Evolutionary conservation across 2,113 vertebrate species (phyloP).

Genomic region (Pelecanus crispus): DNA sequence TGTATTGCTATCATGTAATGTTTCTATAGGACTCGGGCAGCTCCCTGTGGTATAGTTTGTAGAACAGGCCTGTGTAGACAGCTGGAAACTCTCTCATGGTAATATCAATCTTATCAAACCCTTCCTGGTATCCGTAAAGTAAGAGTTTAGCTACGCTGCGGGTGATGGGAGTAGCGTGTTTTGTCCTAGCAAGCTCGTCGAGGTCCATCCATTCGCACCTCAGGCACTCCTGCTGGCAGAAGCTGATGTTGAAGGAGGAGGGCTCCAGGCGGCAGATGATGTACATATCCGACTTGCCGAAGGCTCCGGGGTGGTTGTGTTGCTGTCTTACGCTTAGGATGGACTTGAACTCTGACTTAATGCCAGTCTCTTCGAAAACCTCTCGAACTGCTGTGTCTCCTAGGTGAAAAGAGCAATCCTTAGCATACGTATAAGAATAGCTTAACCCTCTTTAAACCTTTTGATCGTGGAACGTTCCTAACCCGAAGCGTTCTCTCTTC

Average conservation of each 20-base stretch:
- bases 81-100: constrained; percentile 81
- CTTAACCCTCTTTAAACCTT: not conserved
- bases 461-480: not conserved
- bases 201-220: constrained; percentile 89
- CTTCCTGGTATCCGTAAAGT: constrained; percentile 78
- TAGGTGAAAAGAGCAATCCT: constrained; percentile 10
- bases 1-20: not conserved
- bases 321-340: constrained; percentile 92
- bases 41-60: constrained; percentile 86
- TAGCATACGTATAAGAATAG: not conserved
- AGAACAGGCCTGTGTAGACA: constrained; percentile 81
- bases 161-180: constrained; percentile 82
- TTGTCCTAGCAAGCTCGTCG: constrained; percentile 65
- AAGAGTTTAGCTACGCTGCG: constrained; percentile 81
- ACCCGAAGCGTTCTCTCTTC: not conserved
- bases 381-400: constrained; percentile 90
- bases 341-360: constrained; percentile 87
- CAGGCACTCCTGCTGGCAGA: constrained; percentile 88
- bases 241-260: constrained; percentile 78
- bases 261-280: constrained; percentile 88
- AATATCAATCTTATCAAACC: constrained; percentile 86
- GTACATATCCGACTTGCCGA: constrained; percentile 92
- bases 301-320: constrained; percentile 86
- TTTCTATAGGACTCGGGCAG: constrained; percentile 72
- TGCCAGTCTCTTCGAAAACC: constrained; percentile 92